Conservation (phyloP, 2,797 vertebrate genomes). For the Parotocinclus haroldoi region DNA sequence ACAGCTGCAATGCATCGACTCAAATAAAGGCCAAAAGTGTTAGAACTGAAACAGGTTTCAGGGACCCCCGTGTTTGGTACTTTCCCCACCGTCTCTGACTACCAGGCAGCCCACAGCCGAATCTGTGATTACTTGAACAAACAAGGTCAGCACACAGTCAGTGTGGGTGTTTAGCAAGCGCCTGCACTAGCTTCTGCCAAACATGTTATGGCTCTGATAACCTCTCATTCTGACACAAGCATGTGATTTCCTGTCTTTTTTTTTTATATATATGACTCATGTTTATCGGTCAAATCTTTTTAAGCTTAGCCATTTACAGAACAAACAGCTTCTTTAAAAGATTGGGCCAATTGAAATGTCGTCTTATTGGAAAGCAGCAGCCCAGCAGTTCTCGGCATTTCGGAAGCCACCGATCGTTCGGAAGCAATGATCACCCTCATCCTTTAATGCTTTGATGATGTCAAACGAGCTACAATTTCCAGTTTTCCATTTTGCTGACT, state of each 20-base stretch:
- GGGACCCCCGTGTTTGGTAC: conserved; percentile 36
- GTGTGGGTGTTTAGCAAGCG: conserved; percentile 46
- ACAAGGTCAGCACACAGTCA: conserved; percentile 40
- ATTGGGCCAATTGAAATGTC: conserved; percentile 37
- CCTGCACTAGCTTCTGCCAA: conserved; percentile 39
- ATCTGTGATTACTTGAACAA: conserved; percentile 34
- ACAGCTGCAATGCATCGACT: background rate
- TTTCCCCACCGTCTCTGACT: conserved; percentile 8
- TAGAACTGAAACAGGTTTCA: background rate
- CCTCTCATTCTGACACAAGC: conserved; percentile 35
- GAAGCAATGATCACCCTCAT: conserved; percentile 4
- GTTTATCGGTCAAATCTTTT: conserved; percentile 37
- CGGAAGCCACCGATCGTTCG: conserved; percentile 7
- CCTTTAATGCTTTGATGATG: conserved; percentile 35
- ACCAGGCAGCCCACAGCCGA: conserved; percentile 8
- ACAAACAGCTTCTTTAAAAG: conserved; percentile 38
- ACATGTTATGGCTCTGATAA: conserved; percentile 27
- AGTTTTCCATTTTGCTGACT: conserved; percentile 20
- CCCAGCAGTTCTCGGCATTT: conserved; percentile 30
- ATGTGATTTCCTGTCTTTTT: conserved; percentile 43
- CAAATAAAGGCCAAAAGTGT: background rate
- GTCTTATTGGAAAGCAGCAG: conserved; percentile 36
- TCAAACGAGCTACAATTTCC: conserved; percentile 39
- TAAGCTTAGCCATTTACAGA: conserved; percentile 20
- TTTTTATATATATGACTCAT: conserved; percentile 45